A percentile compares a stretch with the other conserved stretches of the same genome.
phyloP scores from a whole-genome alignment of 2,888 invertebrate genomes.

The Phorcus lineatus region DNA sequence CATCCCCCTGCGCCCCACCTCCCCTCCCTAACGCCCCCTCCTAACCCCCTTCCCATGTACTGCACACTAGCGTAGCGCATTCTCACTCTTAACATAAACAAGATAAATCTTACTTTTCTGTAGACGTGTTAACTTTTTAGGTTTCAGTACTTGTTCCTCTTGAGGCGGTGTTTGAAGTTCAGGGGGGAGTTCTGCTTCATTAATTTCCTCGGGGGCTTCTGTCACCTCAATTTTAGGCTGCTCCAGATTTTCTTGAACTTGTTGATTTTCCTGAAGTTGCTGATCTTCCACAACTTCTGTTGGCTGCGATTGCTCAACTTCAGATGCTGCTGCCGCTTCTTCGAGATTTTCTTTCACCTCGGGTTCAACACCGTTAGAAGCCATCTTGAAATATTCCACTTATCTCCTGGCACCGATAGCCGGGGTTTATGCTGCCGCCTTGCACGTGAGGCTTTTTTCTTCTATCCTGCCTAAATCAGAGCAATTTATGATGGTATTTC shows the following conservation, averaged over 20 bases:
- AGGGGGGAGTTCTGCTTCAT: not conserved
- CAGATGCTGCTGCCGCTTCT: not conserved
- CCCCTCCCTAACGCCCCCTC: not conserved
- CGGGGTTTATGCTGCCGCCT: not conserved
- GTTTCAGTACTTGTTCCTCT: not conserved
- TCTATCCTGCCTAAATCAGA: not conserved
- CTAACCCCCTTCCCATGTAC: not conserved
- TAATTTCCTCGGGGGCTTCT: slow-evolving; percentile 3
- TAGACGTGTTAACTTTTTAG: not conserved
- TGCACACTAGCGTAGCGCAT: not conserved
- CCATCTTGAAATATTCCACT: not conserved
- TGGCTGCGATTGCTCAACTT: slow-evolving; percentile 9
- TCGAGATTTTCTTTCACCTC: not conserved
- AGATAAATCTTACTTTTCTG: slow-evolving; percentile 19
- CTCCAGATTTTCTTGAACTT: slow-evolving; percentile 2
- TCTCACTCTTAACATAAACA: not conserved
- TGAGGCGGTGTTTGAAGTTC: not conserved
- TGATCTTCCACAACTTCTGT: slow-evolving; percentile 10
- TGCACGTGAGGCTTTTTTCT: not conserved
- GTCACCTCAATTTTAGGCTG: not conserved
- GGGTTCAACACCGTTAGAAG: not conserved
- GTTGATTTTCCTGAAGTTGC: not conserved
- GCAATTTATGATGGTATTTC: slow-evolving; percentile 2
- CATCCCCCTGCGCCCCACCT: not conserved
- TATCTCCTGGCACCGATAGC: slow-evolving; percentile 25